Evolutionary conservation across 2,113 vertebrate genomes (phyloP).

Genomic region (Caretta caretta): DNA sequence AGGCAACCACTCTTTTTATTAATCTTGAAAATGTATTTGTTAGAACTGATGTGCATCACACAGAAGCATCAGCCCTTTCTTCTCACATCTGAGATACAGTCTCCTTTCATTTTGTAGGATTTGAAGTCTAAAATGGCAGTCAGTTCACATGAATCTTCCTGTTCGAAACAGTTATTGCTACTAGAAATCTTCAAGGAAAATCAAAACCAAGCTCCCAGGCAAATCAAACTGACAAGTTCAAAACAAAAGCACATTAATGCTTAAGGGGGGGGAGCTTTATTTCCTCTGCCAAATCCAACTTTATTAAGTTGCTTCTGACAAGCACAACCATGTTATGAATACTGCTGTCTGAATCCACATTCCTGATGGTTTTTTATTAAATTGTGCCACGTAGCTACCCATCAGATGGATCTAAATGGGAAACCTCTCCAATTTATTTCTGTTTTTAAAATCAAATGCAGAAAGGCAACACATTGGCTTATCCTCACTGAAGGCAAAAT

Average conservation of each 20-base stretch:
- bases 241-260: constrained; percentile 68
- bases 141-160: constrained; percentile 68
- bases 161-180: constrained; percentile 61
- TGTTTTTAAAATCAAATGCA: constrained; percentile 23
- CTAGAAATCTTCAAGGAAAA: constrained; percentile 63
- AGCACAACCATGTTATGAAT: constrained; percentile 35
- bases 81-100: constrained; percentile 4
- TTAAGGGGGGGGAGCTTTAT: neutral
- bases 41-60: constrained; percentile 2
- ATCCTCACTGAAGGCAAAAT: constrained; percentile 23
- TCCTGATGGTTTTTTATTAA: constrained; percentile 25
- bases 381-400: neutral
- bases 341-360: constrained; percentile 17
- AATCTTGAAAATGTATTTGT: constrained; percentile 43
- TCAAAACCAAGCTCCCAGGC: constrained; percentile 62
- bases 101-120: constrained; percentile 41
- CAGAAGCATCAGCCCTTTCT: neutral
- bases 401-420: neutral
- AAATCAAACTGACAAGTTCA: constrained; percentile 68
- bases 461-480: constrained; percentile 4
- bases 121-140: constrained; percentile 63
- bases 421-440: neutral
- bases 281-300: constrained; percentile 34
- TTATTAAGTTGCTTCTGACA: constrained; percentile 65
- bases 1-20: constrained; percentile 33